Evolutionary conservation across 1,140 invertebrate genomes (phyloP).

Genomic region (Catajapyx aquilonaris): DNA sequence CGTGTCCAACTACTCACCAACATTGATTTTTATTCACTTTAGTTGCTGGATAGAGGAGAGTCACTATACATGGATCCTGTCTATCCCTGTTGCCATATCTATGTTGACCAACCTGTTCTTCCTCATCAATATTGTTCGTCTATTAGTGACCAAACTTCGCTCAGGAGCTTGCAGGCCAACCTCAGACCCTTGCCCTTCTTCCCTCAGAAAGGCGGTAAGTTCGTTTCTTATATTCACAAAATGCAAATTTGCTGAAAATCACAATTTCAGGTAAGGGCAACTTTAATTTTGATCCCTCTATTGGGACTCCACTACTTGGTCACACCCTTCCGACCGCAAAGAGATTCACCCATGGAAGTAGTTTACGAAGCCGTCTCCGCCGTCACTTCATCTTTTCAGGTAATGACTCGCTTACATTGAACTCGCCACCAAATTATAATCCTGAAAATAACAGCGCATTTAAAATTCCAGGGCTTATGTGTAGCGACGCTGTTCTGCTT

Average conservation of each 20-base stretch:
- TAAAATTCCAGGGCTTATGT: constrained; percentile 24
- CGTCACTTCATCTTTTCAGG: constrained; percentile 11
- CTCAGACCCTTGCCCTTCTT: too few species aligned
- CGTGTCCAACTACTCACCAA: too few species aligned
- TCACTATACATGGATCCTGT: constrained; percentile 18
- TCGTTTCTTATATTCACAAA: not conserved
- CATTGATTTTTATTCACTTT: constrained; percentile 1
- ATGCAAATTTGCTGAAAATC: not conserved
- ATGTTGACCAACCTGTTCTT: constrained; percentile 29
- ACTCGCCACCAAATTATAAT: too few species aligned
- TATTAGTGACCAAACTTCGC: constrained; percentile 28
- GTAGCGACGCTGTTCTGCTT: constrained; percentile 33
- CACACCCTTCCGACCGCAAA: constrained; percentile 24
- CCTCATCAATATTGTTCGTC: constrained; percentile 30
- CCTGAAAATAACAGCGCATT: not conserved
- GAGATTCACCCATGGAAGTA: constrained; percentile 7
- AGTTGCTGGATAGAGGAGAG: constrained; percentile 23
- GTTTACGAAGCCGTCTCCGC: constrained; percentile 13
- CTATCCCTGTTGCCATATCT: constrained; percentile 21
- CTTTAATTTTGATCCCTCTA: constrained; percentile 24
- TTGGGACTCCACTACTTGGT: constrained; percentile 22
- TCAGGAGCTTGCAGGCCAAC: too few species aligned
- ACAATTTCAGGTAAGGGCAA: constrained; percentile 23
- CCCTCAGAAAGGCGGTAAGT: too few species aligned
- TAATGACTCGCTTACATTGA: not conserved